phyloP scores from a whole-genome alignment of 1,140 invertebrate genomes.

The Coptotermes formosanus region DNA sequence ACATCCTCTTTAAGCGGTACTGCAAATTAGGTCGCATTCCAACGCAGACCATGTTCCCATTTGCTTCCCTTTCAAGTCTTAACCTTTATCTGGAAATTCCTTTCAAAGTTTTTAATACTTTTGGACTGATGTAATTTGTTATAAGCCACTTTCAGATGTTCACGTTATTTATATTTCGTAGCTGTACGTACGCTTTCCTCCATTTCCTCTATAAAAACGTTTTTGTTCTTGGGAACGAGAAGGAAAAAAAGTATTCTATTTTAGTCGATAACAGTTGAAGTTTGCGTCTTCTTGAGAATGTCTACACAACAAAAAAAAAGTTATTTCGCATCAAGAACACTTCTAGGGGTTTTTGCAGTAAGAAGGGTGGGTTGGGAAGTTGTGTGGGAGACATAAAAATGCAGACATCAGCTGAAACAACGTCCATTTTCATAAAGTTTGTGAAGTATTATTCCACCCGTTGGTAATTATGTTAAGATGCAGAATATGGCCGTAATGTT shows the following conservation, averaged over 20 bases:
- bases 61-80: neutral
- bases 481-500: neutral
- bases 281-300: neutral
- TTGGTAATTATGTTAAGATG: slow-evolving; percentile 1
- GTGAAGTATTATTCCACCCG: neutral
- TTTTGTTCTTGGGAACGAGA: neutral
- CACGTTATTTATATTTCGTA: neutral
- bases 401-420: neutral
- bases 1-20: neutral
- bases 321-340: slow-evolving; percentile 4
- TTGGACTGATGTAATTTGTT: neutral
- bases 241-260: neutral
- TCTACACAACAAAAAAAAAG: neutral
- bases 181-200: neutral
- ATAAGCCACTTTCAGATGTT: slow-evolving; percentile 3
- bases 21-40: slow-evolving; percentile 8
- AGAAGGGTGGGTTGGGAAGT: neutral
- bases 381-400: neutral
- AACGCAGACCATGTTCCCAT: neutral
- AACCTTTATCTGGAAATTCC: slow-evolving; percentile 10
- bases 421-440: neutral
- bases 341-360: neutral
- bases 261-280: slow-evolving; percentile 10
- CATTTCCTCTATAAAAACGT: slow-evolving; percentile 15
- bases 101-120: slow-evolving; percentile 16